A percentile compares a stretch with the other conserved stretches of the same genome.
phyloP scores from a whole-genome alignment of 2,113 vertebrate genomes.

The Glaucidium brasilianum region DNA sequence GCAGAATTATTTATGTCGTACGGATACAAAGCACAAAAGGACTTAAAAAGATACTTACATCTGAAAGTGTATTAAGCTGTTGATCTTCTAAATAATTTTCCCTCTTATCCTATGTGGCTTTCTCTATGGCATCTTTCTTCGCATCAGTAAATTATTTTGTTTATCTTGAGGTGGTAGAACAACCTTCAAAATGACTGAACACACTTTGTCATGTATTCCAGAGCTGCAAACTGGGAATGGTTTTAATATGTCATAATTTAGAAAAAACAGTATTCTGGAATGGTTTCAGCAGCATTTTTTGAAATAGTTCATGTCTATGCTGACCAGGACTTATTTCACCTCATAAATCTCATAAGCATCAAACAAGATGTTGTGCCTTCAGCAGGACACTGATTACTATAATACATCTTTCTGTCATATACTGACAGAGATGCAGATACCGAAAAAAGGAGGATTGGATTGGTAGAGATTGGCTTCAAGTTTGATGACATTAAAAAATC shows the following conservation, averaged over 20 bases:
- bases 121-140: neutral
- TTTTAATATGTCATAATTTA: neutral
- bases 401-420: constrained; percentile 20
- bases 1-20: neutral
- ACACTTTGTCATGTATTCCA: neutral
- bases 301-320: neutral
- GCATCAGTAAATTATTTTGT: neutral
- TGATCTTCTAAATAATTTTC: neutral
- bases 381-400: neutral
- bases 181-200: neutral
- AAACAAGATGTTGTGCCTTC: constrained; percentile 10
- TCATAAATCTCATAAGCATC: constrained; percentile 7
- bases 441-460: neutral
- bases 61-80: neutral
- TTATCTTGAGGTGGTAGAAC: neutral
- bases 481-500: neutral
- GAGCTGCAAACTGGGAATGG: neutral
- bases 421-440: neutral
- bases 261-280: neutral
- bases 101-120: neutral
- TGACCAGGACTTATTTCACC: neutral
- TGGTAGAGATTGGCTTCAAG: neutral
- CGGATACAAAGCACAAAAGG: neutral
- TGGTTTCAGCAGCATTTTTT: neutral
- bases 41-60: neutral